These are phyloP conservation scores for Syngnathoides biaculeatus DNA, from an alignment of 2,113 vertebrate species.

Conservation along the genomic window DNA sequence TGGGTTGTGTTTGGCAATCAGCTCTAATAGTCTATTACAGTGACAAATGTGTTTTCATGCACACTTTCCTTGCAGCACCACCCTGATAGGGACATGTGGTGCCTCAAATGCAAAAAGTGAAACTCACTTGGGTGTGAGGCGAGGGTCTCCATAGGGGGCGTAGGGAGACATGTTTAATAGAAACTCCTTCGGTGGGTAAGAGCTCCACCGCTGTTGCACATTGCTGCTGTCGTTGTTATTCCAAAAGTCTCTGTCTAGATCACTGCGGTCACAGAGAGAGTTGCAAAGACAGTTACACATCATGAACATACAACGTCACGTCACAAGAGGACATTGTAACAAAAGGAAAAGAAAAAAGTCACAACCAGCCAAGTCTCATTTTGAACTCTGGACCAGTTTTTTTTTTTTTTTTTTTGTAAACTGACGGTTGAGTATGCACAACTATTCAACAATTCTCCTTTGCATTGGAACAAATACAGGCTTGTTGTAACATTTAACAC, in stretches of 20 bases:
- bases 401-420: no score
- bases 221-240: slow-evolving; percentile 99
- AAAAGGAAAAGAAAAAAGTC: neutral
- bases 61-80: slow-evolving; percentile 61
- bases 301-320: neutral
- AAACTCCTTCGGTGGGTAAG: slow-evolving; percentile 99
- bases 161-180: slow-evolving; percentile 99
- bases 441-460: no score
- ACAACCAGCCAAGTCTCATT: no score
- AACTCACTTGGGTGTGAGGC: slow-evolving; percentile 99
- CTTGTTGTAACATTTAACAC: neutral
- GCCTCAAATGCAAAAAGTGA: slow-evolving; percentile 76
- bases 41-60: slow-evolving; percentile 14
- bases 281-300: slow-evolving; percentile 51
- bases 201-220: slow-evolving; percentile 99
- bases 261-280: slow-evolving; percentile 84
- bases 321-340: neutral
- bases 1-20: slow-evolving; percentile 1
- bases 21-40: neutral
- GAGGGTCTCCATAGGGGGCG: slow-evolving; percentile 96
- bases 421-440: neutral
- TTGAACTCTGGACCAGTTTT: no score
- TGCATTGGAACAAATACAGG: slow-evolving; percentile 7
- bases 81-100: slow-evolving; percentile 36
- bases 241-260: slow-evolving; percentile 99